phyloP scores from a whole-genome alignment of 2,888 invertebrate genomes.

The Drosophila stalkeri region DNA sequence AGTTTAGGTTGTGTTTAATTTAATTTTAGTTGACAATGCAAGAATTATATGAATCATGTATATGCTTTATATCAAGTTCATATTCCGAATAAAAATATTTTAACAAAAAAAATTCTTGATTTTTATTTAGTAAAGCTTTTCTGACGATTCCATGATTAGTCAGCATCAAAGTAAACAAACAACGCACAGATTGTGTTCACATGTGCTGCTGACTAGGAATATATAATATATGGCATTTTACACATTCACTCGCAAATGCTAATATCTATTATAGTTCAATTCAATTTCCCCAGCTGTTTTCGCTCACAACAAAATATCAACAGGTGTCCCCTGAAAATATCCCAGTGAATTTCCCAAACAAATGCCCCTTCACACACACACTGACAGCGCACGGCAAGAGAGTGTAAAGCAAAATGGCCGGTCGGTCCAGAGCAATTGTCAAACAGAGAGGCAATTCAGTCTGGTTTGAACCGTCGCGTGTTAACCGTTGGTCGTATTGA shows the following conservation, averaged over 20 bases:
- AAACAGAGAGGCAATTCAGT: constrained; percentile 38
- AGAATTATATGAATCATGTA: constrained; percentile 19
- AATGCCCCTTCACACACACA: constrained; percentile 51
- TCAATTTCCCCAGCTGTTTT: background rate
- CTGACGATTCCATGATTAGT: background rate
- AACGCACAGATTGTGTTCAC: background rate
- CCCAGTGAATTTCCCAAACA: constrained; percentile 58
- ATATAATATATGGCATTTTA: background rate
- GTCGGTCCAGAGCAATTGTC: constrained; percentile 32
- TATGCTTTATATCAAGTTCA: constrained; percentile 40
- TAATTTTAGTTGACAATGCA: constrained; percentile 13
- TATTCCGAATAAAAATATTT: constrained; percentile 61
- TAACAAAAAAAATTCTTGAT: constrained; percentile 25
- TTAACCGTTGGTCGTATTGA: constrained; percentile 30
- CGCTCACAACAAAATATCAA: constrained; percentile 18
- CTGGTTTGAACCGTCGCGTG: constrained; percentile 66
- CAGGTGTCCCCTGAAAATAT: constrained; percentile 45
- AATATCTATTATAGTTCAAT: background rate
- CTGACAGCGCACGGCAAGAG: constrained; percentile 16
- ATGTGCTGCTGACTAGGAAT: background rate
- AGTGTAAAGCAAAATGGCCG: constrained; percentile 38
- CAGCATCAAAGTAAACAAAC: constrained; percentile 1
- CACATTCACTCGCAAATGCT: background rate
- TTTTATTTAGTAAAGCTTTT: background rate
- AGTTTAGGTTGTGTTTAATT: constrained; percentile 66